Evolutionary conservation across 2,888 invertebrate genomes (phyloP).

Genomic region (Drosophila paramelanica): DNA sequence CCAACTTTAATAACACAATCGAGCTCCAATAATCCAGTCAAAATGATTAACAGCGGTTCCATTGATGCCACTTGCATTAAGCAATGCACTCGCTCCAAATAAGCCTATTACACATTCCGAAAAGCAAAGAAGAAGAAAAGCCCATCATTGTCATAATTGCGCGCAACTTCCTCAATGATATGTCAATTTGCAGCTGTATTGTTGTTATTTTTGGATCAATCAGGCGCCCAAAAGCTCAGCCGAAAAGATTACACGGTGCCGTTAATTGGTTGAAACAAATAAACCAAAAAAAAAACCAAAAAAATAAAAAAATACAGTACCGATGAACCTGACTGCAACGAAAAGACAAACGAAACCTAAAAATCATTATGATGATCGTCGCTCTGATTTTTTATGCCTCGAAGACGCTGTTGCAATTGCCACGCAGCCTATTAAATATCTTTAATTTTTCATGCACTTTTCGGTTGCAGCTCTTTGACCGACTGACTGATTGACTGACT

Average conservation of each 20-base stretch:
- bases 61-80: conserved; percentile 33
- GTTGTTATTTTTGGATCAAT: conserved; percentile 26
- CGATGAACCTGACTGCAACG: conserved; percentile 20
- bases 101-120: conserved; percentile 11
- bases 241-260: conserved; percentile 18
- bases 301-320: conserved; percentile 11
- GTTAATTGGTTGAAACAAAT: conserved; percentile 25
- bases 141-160: conserved; percentile 35
- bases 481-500: conserved; percentile 15
- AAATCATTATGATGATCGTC: conserved; percentile 33
- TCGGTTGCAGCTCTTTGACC: conserved; percentile 37
- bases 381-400: conserved; percentile 21
- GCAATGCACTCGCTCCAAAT: conserved; percentile 27
- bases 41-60: conserved; percentile 1
- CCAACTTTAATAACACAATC: not conserved
- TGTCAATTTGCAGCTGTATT: conserved; percentile 49
- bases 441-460: conserved; percentile 52
- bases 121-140: not conserved
- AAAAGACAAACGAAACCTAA: conserved; percentile 8
- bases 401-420: conserved; percentile 46
- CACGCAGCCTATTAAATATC: conserved; percentile 45
- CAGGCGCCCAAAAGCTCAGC: conserved; percentile 13
- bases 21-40: not conserved
- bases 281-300: conserved; percentile 2
- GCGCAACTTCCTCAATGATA: conserved; percentile 48